Evolutionary conservation across 2,797 vertebrate genomes (phyloP).

Genomic region (Glyptemys insculpta): DNA sequence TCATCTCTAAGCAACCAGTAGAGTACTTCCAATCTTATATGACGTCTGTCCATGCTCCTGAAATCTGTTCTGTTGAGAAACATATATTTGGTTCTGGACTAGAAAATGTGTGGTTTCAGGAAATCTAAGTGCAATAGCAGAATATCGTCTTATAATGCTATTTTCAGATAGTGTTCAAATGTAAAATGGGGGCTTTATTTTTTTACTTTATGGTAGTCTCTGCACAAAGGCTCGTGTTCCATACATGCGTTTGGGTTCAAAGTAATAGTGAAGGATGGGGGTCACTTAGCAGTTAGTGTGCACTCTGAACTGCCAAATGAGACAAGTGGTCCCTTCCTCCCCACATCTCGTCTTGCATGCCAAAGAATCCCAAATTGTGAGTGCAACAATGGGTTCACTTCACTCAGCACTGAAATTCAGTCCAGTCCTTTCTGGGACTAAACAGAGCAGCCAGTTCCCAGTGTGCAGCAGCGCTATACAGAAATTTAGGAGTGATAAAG

Average conservation of each 20-base stretch:
- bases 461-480: neutral
- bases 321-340: conserved; percentile 3
- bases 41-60: neutral
- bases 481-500: neutral
- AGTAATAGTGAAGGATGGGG: neutral
- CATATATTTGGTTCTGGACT: neutral
- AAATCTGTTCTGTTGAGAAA: neutral
- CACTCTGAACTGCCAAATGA: conserved; percentile 10
- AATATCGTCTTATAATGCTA: neutral
- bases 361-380: neutral
- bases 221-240: neutral
- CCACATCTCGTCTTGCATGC: neutral
- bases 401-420: conserved; percentile 15
- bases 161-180: neutral
- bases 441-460: conserved; percentile 14
- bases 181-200: neutral
- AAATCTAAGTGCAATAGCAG: neutral
- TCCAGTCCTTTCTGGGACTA: neutral
- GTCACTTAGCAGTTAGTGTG: conserved; percentile 20
- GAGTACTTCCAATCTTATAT: neutral
- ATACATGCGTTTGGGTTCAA: neutral
- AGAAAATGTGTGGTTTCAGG: neutral
- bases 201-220: neutral
- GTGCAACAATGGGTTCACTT: neutral
- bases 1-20: neutral